phyloP scores from a whole-genome alignment of 1,140 invertebrate species.

The Apocrypta bakeri region DNA sequence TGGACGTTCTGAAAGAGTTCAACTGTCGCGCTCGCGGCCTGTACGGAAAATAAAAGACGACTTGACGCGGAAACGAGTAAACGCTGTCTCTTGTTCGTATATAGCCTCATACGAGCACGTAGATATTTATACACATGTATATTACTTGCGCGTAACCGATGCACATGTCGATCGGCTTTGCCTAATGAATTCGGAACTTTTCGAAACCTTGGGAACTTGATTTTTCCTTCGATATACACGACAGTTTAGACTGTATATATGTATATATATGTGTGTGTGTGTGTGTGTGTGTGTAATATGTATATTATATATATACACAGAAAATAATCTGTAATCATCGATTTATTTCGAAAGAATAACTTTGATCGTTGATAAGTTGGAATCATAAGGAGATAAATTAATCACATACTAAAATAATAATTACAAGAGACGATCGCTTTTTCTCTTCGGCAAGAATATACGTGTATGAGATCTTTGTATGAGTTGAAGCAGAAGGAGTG shows the following conservation, averaged over 20 bases:
- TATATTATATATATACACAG: too few relatives aligned
- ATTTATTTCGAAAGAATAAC: too few relatives aligned
- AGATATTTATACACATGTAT: not conserved
- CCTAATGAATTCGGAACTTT: not conserved
- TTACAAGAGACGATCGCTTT: not conserved
- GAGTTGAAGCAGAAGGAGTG: not conserved
- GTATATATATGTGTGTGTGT: too few relatives aligned
- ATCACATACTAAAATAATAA: not conserved
- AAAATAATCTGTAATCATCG: too few relatives aligned
- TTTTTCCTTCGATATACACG: not conserved
- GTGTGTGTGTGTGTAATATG: too few relatives aligned
- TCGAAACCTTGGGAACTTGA: not conserved
- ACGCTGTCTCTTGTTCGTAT: not conserved
- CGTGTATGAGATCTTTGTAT: not conserved
- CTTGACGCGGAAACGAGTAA: slow-evolving; percentile 6
- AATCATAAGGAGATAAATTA: not conserved
- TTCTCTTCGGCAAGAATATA: not conserved
- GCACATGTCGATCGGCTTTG: not conserved
- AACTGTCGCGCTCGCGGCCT: slow-evolving; percentile 21
- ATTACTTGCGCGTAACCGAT: too few relatives aligned
- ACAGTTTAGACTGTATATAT: too few relatives aligned
- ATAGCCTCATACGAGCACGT: not conserved
- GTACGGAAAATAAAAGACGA: slow-evolving; percentile 19
- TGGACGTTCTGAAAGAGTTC: slow-evolving; percentile 47
- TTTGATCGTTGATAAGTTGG: too few relatives aligned